Base-by-base conservation (phyloP, 2,888 invertebrate species). In the Gibbula magus region DNA sequence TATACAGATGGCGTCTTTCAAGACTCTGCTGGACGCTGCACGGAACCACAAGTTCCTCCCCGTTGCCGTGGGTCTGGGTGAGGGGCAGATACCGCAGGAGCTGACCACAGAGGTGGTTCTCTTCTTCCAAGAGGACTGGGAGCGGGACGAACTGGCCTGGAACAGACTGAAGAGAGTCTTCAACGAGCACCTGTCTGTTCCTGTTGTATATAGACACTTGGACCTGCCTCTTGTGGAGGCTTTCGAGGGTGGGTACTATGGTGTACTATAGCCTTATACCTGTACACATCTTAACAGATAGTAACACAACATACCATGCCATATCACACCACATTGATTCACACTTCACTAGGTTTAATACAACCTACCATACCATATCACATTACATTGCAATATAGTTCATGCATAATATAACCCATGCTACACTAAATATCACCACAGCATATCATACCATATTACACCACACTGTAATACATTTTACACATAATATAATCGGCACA, bases 11-110 rank as follows among this genome's bases (percentile, higher is more conserved):
- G 20, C 54, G 18, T 74, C 53, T 22, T 84, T 82, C 80, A 78
- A 80, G 32, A 53, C 29, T 8, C 77, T 81, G n/a, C 10, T 76
- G 0, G 73, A 20, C 1, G 18, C 32, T 5, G 22, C 54, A 0
- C 39, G 52, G 20, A 51, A n/a, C 53, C 16, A 32, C 18, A 39
- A 51, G 5, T 78, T 81, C 35, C 29, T 83, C 8, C 73, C 51
- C n/a, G 76, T 83, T 25, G 70, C 81, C 35, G 52, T 83, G 20
- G 83, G 81, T 10, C 52, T 83, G 54, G n/a, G 35, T 18, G 32
- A 18, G 8, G 32, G 51, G 5, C 76, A 79, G 18, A 53, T 83
- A 22, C 83, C 83, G 2, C 25, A 3, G 7, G 51, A 52, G 13
- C 32, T 83, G 18, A 53, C 39, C 35, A 18, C 35, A 2, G n/a